These are phyloP conservation scores for Saxidomus purpurata DNA, from an alignment of 1,140 invertebrate genomes.

Conservation along the genomic window DNA sequence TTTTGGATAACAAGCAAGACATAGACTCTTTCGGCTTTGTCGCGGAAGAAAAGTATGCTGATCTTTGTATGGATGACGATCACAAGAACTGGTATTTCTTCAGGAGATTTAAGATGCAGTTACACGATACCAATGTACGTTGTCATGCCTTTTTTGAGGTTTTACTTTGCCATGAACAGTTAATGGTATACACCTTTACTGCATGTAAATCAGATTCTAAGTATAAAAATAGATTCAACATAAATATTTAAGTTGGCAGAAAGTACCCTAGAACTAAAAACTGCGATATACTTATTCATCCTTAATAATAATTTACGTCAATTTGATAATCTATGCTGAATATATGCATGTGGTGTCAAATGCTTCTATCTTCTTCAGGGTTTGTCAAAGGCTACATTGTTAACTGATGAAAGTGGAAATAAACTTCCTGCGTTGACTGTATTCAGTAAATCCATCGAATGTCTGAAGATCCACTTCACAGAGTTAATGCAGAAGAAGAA, in stretches of 20 bases:
- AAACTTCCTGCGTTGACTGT: conserved; percentile 43
- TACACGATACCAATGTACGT: conserved; percentile 39
- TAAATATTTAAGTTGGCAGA: too few species aligned
- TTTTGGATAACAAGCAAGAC: conserved; percentile 50
- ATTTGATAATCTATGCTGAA: too few species aligned
- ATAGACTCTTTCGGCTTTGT: conserved; percentile 55
- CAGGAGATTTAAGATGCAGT: conserved; percentile 55
- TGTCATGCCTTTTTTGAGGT: too few species aligned
- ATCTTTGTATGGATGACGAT: conserved; percentile 51
- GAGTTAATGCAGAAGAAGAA: conserved; percentile 29
- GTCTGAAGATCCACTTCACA: conserved; percentile 41
- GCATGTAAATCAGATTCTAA: too few species aligned
- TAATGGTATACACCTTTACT: too few species aligned
- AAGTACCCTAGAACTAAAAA: too few species aligned
- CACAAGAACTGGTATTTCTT: conserved; percentile 57
- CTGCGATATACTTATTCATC: too few species aligned
- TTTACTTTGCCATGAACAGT: too few species aligned
- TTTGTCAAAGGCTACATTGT: conserved; percentile 3
- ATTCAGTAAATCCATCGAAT: conserved; percentile 56
- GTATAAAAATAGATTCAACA: too few species aligned
- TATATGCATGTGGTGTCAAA: too few species aligned
- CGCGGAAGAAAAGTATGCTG: conserved; percentile 50
- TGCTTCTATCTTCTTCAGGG: neutral
- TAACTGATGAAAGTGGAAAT: conserved; percentile 46
- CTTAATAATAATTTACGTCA: too few species aligned